Conservation (phyloP, 2,113 vertebrate species). For the Steatornis caripensis region DNA sequence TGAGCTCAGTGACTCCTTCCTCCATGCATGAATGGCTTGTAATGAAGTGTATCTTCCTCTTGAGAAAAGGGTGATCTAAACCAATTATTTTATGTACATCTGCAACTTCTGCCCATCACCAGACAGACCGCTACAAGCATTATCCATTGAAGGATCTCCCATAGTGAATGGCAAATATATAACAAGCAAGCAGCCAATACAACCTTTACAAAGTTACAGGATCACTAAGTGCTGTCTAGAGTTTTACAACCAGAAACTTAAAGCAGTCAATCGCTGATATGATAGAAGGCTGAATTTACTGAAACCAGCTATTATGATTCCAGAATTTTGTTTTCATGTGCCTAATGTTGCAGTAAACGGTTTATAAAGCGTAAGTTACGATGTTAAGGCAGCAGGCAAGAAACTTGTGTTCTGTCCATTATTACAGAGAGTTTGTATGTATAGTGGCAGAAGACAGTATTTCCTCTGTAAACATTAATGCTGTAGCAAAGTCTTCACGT, state of each 20-base stretch:
- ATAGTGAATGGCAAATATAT: neutral
- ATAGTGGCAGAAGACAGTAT: neutral
- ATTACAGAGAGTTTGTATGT: neutral
- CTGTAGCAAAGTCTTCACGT: neutral
- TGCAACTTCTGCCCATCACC: neutral
- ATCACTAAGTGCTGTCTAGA: neutral
- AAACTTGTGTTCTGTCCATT: neutral
- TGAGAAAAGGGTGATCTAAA: neutral
- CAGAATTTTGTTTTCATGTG: neutral
- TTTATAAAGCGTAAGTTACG: neutral
- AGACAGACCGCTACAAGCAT: neutral
- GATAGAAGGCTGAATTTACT: neutral
- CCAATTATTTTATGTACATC: neutral
- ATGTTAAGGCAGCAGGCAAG: neutral
- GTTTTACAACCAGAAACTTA: neutral
- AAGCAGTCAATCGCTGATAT: neutral
- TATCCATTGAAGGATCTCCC: neutral
- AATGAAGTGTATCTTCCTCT: neutral
- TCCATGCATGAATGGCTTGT: neutral
- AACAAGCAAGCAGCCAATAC: neutral
- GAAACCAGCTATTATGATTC: neutral
- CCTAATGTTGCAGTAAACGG: neutral
- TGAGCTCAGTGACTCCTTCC: neutral
- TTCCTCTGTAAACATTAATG: neutral
- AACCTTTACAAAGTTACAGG: neutral